Conservation (phyloP, 2,888 invertebrate species). For the Melanostoma scalare region DNA sequence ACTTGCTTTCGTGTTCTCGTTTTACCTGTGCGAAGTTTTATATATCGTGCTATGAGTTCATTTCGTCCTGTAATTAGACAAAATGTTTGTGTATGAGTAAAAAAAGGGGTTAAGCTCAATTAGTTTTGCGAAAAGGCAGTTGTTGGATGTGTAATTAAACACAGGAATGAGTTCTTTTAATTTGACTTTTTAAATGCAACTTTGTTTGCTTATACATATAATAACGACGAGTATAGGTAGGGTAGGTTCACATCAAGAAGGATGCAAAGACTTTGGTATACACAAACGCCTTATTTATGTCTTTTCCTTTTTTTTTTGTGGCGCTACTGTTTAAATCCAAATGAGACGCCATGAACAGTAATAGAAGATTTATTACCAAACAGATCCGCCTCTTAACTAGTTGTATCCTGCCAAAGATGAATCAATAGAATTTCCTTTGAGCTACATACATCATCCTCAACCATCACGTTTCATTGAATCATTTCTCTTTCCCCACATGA, state of each 20-base stretch:
- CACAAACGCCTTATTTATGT: background rate
- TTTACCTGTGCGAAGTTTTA: conserved; percentile 99
- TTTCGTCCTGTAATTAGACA: conserved; percentile 93
- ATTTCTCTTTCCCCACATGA: conserved; percentile 12
- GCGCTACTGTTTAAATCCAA: conserved; percentile 11
- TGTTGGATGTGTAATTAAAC: conserved; percentile 20
- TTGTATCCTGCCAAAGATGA: conserved; percentile 53
- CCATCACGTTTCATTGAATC: conserved; percentile 59
- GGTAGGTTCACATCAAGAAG: too few relatives aligned
- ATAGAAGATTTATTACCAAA: conserved; percentile 64
- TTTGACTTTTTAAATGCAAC: too few relatives aligned
- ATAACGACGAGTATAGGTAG: too few relatives aligned
- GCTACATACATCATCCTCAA: conserved; percentile 49
- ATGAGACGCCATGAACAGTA: conserved; percentile 53
- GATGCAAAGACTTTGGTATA: too few relatives aligned
- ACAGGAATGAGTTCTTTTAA: background rate
- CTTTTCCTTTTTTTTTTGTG: background rate
- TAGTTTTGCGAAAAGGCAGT: conserved; percentile 41
- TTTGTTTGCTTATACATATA: too few relatives aligned
- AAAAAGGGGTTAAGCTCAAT: conserved; percentile 58
- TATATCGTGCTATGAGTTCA: conserved; percentile 99
- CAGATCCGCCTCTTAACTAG: conserved; percentile 51
- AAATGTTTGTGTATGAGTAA: conserved; percentile 45
- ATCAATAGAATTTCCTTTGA: conserved; percentile 62
- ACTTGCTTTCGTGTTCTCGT: conserved; percentile 99